Evolutionary conservation across 1,140 invertebrate species (phyloP).

Genomic region (Drosophila murphyi): DNA sequence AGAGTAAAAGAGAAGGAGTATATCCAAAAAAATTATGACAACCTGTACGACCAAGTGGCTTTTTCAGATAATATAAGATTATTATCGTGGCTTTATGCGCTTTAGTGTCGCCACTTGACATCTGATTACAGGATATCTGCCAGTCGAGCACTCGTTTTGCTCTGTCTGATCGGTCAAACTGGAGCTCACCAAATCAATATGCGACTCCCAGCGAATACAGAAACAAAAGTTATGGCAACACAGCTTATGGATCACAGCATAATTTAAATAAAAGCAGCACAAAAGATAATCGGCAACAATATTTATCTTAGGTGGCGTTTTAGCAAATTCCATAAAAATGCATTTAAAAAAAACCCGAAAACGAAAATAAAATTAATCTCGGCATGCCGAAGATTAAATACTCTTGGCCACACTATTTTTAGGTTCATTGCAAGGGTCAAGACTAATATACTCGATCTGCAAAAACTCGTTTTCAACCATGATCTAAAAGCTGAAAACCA

Average conservation of each 20-base stretch:
- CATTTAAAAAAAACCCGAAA: slow-evolving; percentile 13
- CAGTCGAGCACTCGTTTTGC: not conserved
- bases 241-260: slow-evolving; percentile 31
- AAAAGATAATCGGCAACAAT: slow-evolving; percentile 42
- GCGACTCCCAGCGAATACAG: slow-evolving; percentile 5
- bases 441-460: not conserved
- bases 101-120: no score
- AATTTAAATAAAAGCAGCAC: slow-evolving; percentile 37
- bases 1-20: not conserved
- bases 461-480: not conserved
- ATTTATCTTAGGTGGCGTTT: slow-evolving; percentile 29
- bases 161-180: not conserved
- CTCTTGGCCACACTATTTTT: not conserved
- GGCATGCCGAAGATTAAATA: slow-evolving; percentile 1
- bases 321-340: slow-evolving; percentile 37
- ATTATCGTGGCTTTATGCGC: no score
- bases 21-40: not conserved
- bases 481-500: not conserved
- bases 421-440: no score
- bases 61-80: no score
- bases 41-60: no score
- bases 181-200: slow-evolving; percentile 35
- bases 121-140: not conserved
- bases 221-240: slow-evolving; percentile 28
- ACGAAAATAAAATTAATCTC: not conserved